These are phyloP conservation scores for Lottia scabra DNA, from an alignment of 2,888 invertebrate genomes.

Conservation along the genomic window DNA sequence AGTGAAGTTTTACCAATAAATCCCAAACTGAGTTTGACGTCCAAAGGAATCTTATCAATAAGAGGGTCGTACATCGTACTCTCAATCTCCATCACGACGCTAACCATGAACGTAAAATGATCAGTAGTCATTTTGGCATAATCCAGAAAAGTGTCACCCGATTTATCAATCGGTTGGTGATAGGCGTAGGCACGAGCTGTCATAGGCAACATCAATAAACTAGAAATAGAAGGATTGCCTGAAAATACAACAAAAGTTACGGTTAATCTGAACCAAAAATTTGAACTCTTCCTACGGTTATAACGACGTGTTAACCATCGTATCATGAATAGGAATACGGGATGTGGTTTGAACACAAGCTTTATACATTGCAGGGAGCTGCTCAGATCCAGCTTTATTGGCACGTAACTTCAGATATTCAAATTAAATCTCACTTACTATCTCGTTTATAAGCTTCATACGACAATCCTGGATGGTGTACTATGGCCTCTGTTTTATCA, in stretches of 20 bases:
- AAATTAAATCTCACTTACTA: not conserved
- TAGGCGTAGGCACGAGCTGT: conserved; percentile 39
- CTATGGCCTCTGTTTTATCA: conserved; percentile 1
- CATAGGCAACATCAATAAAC: conserved; percentile 38
- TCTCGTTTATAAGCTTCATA: conserved; percentile 15
- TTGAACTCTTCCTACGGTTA: too few species aligned
- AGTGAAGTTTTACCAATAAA: conserved; percentile 45
- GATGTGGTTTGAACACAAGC: too few species aligned
- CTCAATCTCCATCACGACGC: conserved; percentile 36
- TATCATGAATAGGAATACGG: too few species aligned
- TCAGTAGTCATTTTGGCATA: conserved; percentile 42
- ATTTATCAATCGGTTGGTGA: conserved; percentile 37
- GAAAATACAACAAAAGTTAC: not conserved
- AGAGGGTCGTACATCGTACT: conserved; percentile 34
- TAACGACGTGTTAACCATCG: too few species aligned
- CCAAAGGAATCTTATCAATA: conserved; percentile 38
- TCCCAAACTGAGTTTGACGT: conserved; percentile 38
- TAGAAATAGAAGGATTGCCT: conserved; percentile 19
- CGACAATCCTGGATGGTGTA: conserved; percentile 11
- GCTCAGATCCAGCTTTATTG: too few species aligned
- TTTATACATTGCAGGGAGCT: too few species aligned
- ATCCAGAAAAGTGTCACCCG: conserved; percentile 41
- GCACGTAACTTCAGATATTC: too few species aligned
- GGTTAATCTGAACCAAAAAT: too few species aligned
- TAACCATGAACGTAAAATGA: conserved; percentile 40